Conservation (phyloP, 1,140 invertebrate genomes). For the Monochamus saltuarius region DNA sequence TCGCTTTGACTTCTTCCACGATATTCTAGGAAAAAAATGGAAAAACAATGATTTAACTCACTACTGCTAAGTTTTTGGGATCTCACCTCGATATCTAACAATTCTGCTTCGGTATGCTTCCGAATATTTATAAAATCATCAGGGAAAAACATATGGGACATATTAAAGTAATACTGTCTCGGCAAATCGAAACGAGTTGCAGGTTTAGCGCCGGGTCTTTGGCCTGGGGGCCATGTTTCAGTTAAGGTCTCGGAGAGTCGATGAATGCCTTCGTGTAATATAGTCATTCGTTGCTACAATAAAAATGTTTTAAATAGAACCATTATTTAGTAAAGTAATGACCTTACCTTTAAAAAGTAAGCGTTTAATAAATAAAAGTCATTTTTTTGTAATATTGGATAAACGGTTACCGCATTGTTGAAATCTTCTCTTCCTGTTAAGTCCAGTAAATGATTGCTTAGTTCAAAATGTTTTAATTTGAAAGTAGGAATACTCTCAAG, state of each 20-base stretch:
- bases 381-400: conserved; percentile 63
- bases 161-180: conserved; percentile 82
- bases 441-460: conserved; percentile 55
- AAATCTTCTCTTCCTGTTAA: conserved; percentile 55
- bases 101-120: conserved; percentile 61
- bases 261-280: conserved; percentile 56
- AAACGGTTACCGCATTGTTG: conserved; percentile 62
- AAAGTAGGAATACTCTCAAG: conserved; percentile 55
- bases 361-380: conserved; percentile 71
- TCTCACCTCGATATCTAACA: conserved; percentile 63
- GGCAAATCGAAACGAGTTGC: conserved; percentile 82
- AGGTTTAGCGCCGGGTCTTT: conserved; percentile 65
- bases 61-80: not conserved
- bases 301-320: conserved; percentile 19
- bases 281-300: conserved; percentile 54
- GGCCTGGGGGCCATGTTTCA: conserved; percentile 78
- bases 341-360: conserved; percentile 65
- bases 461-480: conserved; percentile 57
- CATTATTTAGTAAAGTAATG: conserved; percentile 10
- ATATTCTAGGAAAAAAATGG: conserved; percentile 57
- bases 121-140: conserved; percentile 66
- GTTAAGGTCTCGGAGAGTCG: conserved; percentile 53
- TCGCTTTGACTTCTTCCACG: conserved; percentile 59
- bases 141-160: conserved; percentile 74
- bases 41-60: not conserved